A percentile compares a stretch with the other conserved stretches of the same genome.
Conservation (phyloP, 1,140 invertebrate genomes). For the Drosophila albomicans region DNA sequence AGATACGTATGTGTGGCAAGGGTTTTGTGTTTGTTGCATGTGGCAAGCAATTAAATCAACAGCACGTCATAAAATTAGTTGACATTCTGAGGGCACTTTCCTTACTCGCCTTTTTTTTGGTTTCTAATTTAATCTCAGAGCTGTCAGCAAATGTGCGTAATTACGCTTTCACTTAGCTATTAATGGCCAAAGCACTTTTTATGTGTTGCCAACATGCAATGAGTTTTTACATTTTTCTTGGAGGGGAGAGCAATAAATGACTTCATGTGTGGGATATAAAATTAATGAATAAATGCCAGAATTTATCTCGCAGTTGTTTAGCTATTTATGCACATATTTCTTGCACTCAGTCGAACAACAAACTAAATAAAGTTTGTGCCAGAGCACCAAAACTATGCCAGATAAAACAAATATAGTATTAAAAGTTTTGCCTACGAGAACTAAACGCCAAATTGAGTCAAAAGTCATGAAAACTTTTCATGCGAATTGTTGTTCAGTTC, state of each 20-base stretch:
- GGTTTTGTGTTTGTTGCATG: constrained; percentile 35
- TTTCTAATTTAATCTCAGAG: constrained; percentile 38
- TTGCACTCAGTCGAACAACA: constrained; percentile 12
- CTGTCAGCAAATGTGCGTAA: constrained; percentile 48
- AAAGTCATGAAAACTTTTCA: constrained; percentile 50
- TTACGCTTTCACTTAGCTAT: constrained; percentile 48
- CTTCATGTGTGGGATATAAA: constrained; percentile 7
- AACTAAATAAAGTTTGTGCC: constrained; percentile 34
- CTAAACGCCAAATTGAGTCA: constrained; percentile 51
- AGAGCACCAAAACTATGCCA: constrained; percentile 30
- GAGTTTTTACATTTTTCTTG: constrained; percentile 3
- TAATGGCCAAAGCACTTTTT: constrained; percentile 28
- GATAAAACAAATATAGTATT: constrained; percentile 44
- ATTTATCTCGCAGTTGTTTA: not conserved
- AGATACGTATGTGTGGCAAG: not conserved
- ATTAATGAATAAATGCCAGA: constrained; percentile 31
- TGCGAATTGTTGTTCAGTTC: constrained; percentile 31
- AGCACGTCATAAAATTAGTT: constrained; percentile 37
- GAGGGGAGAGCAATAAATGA: constrained; percentile 2
- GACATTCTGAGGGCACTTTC: constrained; percentile 12
- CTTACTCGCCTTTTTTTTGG: not conserved
- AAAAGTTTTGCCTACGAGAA: constrained; percentile 47
- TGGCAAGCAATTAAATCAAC: constrained; percentile 35
- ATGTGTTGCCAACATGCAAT: constrained; percentile 40
- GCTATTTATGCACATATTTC: constrained; percentile 4